Percentiles rank a stretch among this genome's conserved stretches.
Evolutionary conservation across 2,113 vertebrate genomes (phyloP).

Genomic region (Benitochromis conjunctus): DNA sequence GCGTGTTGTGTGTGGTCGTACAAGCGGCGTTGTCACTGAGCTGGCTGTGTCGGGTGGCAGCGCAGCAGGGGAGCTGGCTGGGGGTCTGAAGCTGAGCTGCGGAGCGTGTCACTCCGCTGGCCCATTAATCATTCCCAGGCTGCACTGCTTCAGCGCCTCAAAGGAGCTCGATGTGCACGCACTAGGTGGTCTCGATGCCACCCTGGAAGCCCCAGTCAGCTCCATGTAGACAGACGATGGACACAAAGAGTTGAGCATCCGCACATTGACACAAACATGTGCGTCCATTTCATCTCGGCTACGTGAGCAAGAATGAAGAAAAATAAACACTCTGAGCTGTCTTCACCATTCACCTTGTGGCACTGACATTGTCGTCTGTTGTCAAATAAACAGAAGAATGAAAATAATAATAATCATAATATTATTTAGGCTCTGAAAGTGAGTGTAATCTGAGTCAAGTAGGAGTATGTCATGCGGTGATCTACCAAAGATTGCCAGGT

Average conservation of each 20-base stretch:
- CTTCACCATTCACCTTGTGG: not conserved
- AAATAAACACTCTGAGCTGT: not conserved
- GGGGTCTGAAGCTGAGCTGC: conserved; percentile 49
- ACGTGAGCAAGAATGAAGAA: not conserved
- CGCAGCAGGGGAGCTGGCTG: conserved; percentile 55
- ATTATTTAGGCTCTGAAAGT: not conserved
- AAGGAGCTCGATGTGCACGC: conserved; percentile 45
- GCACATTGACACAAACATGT: not conserved
- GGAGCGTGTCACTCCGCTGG: conserved; percentile 57
- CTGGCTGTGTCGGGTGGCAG: conserved; percentile 51
- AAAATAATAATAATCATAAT: not conserved
- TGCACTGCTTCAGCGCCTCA: conserved; percentile 40
- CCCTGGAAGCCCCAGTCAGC: conserved; percentile 28
- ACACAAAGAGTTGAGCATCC: conserved; percentile 31
- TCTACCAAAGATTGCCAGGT: not conserved
- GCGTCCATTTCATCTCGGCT: conserved; percentile 3
- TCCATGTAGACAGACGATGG: conserved; percentile 11
- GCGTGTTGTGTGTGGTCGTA: conserved; percentile 36
- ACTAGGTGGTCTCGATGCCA: conserved; percentile 68
- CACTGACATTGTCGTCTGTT: not conserved
- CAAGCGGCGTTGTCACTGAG: conserved; percentile 39
- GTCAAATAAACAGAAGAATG: not conserved
- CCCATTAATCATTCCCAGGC: conserved; percentile 67
- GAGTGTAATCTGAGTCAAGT: not conserved
- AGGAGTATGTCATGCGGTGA: not conserved